These are phyloP conservation scores for Agelas oroides DNA, from an alignment of 37 sponge, comb jelly and placozoan species.

Conservation along the genomic window DNA sequence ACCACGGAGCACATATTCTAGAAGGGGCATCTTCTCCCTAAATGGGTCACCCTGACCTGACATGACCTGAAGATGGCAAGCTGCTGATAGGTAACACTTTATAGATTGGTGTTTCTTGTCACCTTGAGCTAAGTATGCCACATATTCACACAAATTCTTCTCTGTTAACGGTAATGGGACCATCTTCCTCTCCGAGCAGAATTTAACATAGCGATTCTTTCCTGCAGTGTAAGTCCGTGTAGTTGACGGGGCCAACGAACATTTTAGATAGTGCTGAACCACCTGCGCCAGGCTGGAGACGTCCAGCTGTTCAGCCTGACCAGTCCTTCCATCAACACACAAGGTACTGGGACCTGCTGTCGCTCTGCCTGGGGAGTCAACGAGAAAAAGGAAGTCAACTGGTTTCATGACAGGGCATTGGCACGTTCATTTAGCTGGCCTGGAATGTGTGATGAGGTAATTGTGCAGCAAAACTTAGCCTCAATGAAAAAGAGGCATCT, in stretches of 20 bases:
- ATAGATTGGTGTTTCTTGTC: neutral
- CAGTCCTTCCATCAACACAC: slow-evolving; percentile 9
- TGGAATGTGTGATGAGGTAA: too few relatives aligned
- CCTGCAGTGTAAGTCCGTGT: slow-evolving; percentile 20
- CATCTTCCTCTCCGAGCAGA: neutral
- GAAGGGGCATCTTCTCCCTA: neutral
- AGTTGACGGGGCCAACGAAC: slow-evolving; percentile 16
- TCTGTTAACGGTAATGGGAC: slow-evolving; percentile 6
- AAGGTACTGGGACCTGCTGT: neutral
- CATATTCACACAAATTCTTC: neutral
- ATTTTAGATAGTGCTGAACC: slow-evolving; percentile 18
- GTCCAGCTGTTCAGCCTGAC: slow-evolving; percentile 13
- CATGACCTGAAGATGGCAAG: neutral
- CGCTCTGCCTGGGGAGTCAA: slow-evolving; percentile 5
- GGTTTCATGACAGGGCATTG: slow-evolving; percentile 18
- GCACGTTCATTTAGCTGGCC: too few relatives aligned
- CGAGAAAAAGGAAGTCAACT: neutral
- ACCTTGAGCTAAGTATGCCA: neutral
- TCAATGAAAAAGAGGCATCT: too few relatives aligned
- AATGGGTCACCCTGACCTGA: neutral
- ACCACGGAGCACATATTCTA: neutral
- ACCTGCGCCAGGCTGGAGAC: slow-evolving; percentile 14
- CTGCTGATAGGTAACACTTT: slow-evolving; percentile 20
- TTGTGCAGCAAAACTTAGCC: too few relatives aligned
- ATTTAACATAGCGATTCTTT: slow-evolving; percentile 7